A percentile compares a stretch with the other conserved stretches of the same genome.
phyloP scores from a whole-genome alignment of 2,888 invertebrate genomes.

The Athalia circularis region DNA sequence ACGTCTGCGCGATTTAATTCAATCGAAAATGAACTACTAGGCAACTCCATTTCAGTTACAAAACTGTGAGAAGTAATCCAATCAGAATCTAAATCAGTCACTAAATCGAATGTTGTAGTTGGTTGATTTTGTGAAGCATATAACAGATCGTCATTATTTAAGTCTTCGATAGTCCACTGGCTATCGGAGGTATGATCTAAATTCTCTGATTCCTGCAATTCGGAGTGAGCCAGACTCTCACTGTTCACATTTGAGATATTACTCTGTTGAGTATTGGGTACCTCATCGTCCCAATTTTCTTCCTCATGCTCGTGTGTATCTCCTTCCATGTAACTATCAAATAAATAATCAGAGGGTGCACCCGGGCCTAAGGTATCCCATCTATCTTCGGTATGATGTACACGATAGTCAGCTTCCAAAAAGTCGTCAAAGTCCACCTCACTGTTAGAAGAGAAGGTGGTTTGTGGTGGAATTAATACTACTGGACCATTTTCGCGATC shows the following conservation, averaged over 20 bases:
- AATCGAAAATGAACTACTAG: too few species aligned
- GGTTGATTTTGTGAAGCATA: neutral
- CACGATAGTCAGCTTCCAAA: constrained; percentile 25
- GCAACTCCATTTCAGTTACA: too few species aligned
- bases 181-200: constrained; percentile 1
- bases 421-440: constrained; percentile 36
- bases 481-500: constrained; percentile 57
- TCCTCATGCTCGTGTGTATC: constrained; percentile 7
- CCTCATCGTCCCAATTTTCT: constrained; percentile 51
- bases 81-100: constrained; percentile 13
- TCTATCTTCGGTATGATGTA: constrained; percentile 43
- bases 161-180: constrained; percentile 20
- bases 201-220: neutral
- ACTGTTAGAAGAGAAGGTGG: constrained; percentile 51
- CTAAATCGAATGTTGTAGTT: neutral
- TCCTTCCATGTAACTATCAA: constrained; percentile 28
- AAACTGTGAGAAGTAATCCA: neutral
- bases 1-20: neutral
- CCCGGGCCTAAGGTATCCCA: constrained; percentile 53
- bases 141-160: constrained; percentile 3
- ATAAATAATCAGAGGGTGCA: constrained; percentile 42
- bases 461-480: constrained; percentile 56
- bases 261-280: neutral
- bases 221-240: constrained; percentile 5
- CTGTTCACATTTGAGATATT: constrained; percentile 2